Conservation (phyloP, 1,140 invertebrate species). For the Aradophagus sp. region DNA sequence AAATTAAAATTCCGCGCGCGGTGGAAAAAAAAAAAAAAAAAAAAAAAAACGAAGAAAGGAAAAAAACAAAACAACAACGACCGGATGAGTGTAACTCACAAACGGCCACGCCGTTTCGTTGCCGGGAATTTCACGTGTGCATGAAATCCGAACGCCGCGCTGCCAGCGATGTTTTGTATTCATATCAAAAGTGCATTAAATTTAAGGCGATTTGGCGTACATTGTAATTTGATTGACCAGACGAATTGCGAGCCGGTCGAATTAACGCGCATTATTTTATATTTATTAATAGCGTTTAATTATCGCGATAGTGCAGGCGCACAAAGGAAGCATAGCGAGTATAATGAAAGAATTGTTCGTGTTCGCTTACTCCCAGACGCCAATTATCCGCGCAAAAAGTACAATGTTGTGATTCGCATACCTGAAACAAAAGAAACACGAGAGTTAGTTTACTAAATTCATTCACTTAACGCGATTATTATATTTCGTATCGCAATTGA, state of each 20-base stretch:
- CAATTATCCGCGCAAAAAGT: slow-evolving; percentile 40
- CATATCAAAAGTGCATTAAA: too few species aligned
- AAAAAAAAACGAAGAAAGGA: too few species aligned
- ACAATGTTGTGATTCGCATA: slow-evolving; percentile 35
- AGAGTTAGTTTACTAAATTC: slow-evolving; percentile 34
- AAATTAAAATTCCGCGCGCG: too few species aligned
- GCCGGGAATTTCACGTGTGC: too few species aligned
- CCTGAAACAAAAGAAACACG: slow-evolving; percentile 47
- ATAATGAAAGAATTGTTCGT: slow-evolving; percentile 39
- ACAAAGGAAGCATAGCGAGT: slow-evolving; percentile 31
- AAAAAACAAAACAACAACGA: too few species aligned
- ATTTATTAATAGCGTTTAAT: slow-evolving; percentile 37
- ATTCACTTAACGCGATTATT: slow-evolving; percentile 8
- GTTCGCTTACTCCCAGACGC: slow-evolving; percentile 40
- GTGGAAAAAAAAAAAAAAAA: too few species aligned
- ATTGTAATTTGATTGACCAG: too few species aligned
- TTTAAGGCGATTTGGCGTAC: too few species aligned
- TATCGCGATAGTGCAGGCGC: slow-evolving; percentile 3
- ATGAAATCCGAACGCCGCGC: too few species aligned
- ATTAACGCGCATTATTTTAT: slow-evolving; percentile 27
- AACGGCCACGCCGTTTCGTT: too few species aligned
- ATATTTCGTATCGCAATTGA: slow-evolving; percentile 17
- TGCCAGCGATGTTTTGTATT: too few species aligned
- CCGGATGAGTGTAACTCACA: too few species aligned
- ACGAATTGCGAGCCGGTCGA: neutral